Conservation (phyloP, 2,113 vertebrate genomes). For the Hippocampus zosterae region DNA sequence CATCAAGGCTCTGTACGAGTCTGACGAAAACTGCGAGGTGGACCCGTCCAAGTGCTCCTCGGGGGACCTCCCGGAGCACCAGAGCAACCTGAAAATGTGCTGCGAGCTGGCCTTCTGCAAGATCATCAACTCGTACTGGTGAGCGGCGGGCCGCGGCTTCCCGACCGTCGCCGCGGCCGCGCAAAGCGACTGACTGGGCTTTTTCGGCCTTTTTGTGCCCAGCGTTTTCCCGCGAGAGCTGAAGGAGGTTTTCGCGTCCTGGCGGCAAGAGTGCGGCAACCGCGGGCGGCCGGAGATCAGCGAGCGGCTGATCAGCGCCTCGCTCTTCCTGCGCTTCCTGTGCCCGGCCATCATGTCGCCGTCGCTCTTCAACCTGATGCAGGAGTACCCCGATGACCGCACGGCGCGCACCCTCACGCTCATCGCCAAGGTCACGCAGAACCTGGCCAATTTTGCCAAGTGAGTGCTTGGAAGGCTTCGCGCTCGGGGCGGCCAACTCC, state of each 20-base stretch:
- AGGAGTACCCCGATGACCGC: constrained; percentile 97
- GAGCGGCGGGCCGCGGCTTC: neutral
- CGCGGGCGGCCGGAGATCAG: constrained; percentile 95
- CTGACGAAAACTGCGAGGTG: constrained; percentile 98
- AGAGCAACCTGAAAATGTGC: constrained; percentile 99
- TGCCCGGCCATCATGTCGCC: constrained; percentile 99
- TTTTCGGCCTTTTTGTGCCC: constrained; percentile 17
- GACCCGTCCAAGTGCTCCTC: constrained; percentile 91
- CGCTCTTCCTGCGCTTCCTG: constrained; percentile 93
- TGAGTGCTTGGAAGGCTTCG: constrained; percentile 55
- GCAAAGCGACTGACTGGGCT: no score
- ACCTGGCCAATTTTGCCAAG: constrained; percentile 98
- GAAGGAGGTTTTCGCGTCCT: constrained; percentile 96
- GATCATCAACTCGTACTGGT: constrained; percentile 99
- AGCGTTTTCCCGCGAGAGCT: constrained; percentile 96
- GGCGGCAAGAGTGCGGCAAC: constrained; percentile 94
- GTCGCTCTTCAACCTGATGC: constrained; percentile 92
- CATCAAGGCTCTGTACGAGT: constrained; percentile 97
- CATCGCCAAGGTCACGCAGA: constrained; percentile 98
- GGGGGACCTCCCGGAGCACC: constrained; percentile 87
- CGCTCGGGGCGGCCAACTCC: no score
- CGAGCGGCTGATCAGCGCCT: constrained; percentile 95
- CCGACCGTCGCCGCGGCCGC: neutral
- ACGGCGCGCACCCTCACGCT: constrained; percentile 94
- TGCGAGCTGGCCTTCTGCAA: constrained; percentile 99